phyloP scores from a whole-genome alignment of 2,888 invertebrate genomes.

The Drosophila paramelanica region DNA sequence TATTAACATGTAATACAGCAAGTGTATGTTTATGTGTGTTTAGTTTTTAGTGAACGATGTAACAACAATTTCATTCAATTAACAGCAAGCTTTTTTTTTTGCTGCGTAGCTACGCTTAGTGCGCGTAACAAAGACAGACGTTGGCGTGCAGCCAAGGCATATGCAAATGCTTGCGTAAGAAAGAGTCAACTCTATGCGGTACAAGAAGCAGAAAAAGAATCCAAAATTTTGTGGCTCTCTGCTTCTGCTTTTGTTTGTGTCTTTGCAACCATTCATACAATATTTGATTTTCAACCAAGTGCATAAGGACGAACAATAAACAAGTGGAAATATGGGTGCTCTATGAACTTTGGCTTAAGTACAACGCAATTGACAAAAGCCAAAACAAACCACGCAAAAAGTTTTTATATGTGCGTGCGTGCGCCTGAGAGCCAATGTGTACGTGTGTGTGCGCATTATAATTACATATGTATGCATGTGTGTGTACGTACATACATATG shows the following conservation, averaged over 20 bases:
- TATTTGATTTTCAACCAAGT: slow-evolving; percentile 55
- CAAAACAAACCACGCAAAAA: slow-evolving; percentile 58
- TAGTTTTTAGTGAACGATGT: slow-evolving; percentile 45
- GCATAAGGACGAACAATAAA: slow-evolving; percentile 31
- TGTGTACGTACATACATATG: slow-evolving; percentile 30
- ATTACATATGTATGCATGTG: slow-evolving; percentile 40
- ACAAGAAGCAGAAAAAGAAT: slow-evolving; percentile 73
- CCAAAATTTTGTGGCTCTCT: slow-evolving; percentile 71
- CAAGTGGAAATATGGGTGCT: slow-evolving; percentile 20
- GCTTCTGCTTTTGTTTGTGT: slow-evolving; percentile 77
- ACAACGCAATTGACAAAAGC: slow-evolving; percentile 40
- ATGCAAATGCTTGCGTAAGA: slow-evolving; percentile 52
- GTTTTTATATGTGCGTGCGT: slow-evolving; percentile 39
- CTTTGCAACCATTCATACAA: slow-evolving; percentile 74
- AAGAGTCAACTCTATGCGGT: slow-evolving; percentile 50
- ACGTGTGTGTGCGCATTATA: slow-evolving; percentile 52
- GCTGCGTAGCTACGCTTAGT: slow-evolving; percentile 63
- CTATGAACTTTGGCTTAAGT: slow-evolving; percentile 12
- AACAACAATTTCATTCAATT: slow-evolving; percentile 65
- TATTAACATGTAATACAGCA: slow-evolving; percentile 49
- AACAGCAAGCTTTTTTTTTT: slow-evolving; percentile 56
- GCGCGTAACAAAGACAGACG: slow-evolving; percentile 59
- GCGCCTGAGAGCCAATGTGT: slow-evolving; percentile 25
- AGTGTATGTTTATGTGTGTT: slow-evolving; percentile 22
- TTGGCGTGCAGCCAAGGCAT: slow-evolving; percentile 59